These are phyloP conservation scores for Elmis aenea DNA, from an alignment of 2,888 invertebrate species.

Conservation along the genomic window DNA sequence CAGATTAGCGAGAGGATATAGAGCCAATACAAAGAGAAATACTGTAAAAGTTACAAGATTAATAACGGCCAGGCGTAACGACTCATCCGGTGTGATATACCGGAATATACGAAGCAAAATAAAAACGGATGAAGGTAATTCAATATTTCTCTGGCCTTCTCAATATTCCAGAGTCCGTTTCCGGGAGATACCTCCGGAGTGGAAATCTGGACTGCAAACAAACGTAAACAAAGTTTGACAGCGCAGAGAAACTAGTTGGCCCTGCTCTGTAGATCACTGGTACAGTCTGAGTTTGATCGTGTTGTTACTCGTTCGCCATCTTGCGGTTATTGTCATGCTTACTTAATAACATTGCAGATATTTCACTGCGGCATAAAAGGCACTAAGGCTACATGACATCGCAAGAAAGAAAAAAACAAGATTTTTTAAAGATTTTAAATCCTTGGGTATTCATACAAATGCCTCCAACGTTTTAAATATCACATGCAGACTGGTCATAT, in stretches of 20 bases:
- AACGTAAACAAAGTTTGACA: slow-evolving; percentile 28
- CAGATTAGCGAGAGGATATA: no score
- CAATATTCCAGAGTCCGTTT: slow-evolving; percentile 21
- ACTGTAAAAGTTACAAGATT: no score
- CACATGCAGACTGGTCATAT: no score
- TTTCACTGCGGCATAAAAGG: slow-evolving; percentile 13
- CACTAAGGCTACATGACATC: no score
- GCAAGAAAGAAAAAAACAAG: no score
- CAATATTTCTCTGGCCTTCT: slow-evolving; percentile 20
- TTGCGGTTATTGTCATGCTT: slow-evolving; percentile 22
- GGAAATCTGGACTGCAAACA: slow-evolving; percentile 27
- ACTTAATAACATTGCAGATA: slow-evolving; percentile 24
- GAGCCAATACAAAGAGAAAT: no score
- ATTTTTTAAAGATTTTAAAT: no score
- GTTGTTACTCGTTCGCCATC: slow-evolving; percentile 14
- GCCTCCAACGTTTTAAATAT: no score
- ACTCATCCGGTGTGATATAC: no score
- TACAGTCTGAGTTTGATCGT: slow-evolving; percentile 12
- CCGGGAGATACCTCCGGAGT: slow-evolving; percentile 19
- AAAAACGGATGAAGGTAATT: slow-evolving; percentile 19
- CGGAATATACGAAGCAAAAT: no score
- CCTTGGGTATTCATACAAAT: no score
- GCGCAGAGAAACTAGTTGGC: slow-evolving; percentile 20
- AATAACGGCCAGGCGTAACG: no score
- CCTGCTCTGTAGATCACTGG: slow-evolving; percentile 16